phyloP scores from a whole-genome alignment of 2,888 invertebrate species.

The Aplocera efformata region DNA sequence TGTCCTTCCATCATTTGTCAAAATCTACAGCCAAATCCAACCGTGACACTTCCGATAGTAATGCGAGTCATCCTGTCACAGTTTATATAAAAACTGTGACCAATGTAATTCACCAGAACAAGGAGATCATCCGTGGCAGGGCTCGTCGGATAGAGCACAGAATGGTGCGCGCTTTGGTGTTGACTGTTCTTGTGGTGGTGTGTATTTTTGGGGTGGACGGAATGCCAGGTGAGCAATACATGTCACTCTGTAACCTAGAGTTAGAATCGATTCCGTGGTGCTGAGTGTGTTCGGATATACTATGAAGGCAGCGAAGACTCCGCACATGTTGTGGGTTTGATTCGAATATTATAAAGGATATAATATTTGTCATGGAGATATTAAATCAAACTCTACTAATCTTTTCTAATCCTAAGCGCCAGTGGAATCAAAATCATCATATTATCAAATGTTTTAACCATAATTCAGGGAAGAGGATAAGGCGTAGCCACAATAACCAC shows the following conservation, averaged over 20 bases:
- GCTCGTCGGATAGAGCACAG: background rate
- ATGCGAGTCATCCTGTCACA: conserved; percentile 27
- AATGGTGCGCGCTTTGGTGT: conserved; percentile 21
- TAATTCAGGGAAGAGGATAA: conserved; percentile 32
- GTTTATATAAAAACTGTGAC: conserved; percentile 6
- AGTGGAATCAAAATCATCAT: no score
- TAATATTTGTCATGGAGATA: no score
- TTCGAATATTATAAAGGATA: no score
- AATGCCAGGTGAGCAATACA: conserved; percentile 33
- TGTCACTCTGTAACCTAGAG: background rate
- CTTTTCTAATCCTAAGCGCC: no score
- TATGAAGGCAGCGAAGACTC: no score
- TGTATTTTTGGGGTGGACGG: conserved; percentile 21
- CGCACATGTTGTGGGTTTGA: no score
- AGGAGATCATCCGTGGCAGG: background rate
- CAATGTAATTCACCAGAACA: background rate
- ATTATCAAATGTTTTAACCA: no score
- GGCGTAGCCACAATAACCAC: conserved; percentile 45
- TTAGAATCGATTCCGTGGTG: no score
- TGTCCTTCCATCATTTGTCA: conserved; percentile 41
- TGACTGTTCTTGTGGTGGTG: conserved; percentile 19
- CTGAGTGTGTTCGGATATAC: no score
- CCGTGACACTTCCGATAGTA: conserved; percentile 39
- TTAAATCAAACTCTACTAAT: no score
- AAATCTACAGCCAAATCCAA: conserved; percentile 36